These are phyloP conservation scores for Morone saxatilis DNA, from an alignment of 2,113 vertebrate species.

Conservation along the genomic window DNA sequence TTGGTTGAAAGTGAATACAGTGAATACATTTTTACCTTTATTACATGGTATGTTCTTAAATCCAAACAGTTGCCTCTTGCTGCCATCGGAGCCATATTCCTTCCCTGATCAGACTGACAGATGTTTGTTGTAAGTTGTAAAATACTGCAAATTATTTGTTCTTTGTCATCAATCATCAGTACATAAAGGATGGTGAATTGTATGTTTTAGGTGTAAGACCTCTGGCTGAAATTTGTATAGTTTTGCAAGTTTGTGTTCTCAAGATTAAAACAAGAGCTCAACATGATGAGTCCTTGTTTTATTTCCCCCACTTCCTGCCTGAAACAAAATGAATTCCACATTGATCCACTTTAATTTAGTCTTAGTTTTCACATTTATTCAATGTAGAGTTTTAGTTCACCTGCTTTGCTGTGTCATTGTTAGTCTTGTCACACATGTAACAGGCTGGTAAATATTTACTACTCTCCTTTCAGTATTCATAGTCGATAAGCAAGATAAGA, in stretches of 20 bases:
- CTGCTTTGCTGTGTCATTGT: too few relatives aligned
- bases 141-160: neutral
- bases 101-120: neutral
- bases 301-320: neutral
- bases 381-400: neutral
- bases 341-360: neutral
- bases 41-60: too few relatives aligned
- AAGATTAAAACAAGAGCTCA: slow-evolving; percentile 22
- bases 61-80: neutral
- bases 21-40: neutral
- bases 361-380: neutral
- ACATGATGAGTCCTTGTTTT: neutral
- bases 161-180: neutral
- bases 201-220: neutral
- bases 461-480: too few relatives aligned
- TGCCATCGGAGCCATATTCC: neutral
- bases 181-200: neutral
- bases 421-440: neutral
- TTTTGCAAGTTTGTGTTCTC: slow-evolving; percentile 12
- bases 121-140: neutral
- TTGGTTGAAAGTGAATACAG: too few relatives aligned
- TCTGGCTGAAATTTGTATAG: slow-evolving; percentile 3
- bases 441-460: too few relatives aligned
- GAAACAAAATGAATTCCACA: neutral
- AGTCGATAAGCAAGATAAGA: neutral